Evolutionary conservation across 2,113 vertebrate species (phyloP).

Genomic region (Oncorhynchus clarkii): DNA sequence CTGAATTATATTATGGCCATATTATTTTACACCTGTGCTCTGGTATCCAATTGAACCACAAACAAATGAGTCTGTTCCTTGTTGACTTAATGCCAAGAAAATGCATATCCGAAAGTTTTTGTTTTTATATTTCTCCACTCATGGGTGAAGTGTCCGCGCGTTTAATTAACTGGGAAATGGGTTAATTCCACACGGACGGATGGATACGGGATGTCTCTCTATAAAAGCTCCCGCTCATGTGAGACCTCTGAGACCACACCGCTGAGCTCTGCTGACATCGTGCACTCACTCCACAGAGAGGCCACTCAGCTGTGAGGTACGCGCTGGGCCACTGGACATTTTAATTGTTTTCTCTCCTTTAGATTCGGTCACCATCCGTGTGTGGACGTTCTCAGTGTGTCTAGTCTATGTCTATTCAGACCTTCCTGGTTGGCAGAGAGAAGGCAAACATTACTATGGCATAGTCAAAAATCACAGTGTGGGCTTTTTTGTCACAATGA

Average conservation of each 20-base stretch:
- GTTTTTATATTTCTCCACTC: neutral
- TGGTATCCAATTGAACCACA: no score
- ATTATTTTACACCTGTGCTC: no score
- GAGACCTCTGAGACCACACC: constrained; percentile 33
- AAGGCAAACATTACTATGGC: neutral
- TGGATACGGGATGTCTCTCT: constrained; percentile 24
- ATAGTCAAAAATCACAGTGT: neutral
- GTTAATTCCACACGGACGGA: constrained; percentile 55
- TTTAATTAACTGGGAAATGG: constrained; percentile 47
- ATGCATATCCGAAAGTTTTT: constrained; percentile 17
- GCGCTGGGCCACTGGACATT: neutral
- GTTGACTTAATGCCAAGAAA: constrained; percentile 10
- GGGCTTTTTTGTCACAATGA: neutral
- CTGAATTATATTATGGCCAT: no score
- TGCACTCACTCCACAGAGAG: constrained; percentile 16
- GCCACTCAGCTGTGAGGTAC: constrained; percentile 25
- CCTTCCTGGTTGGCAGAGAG: neutral
- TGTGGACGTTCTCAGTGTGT: neutral
- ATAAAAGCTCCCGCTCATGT: neutral
- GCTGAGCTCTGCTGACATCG: neutral
- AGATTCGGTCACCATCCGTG: no score
- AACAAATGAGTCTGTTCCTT: no score
- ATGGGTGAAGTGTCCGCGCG: neutral
- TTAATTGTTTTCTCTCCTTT: neutral
- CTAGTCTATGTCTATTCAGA: neutral